phyloP scores from a whole-genome alignment of 2,888 invertebrate genomes.

The Caenorhabditis sp. region DNA sequence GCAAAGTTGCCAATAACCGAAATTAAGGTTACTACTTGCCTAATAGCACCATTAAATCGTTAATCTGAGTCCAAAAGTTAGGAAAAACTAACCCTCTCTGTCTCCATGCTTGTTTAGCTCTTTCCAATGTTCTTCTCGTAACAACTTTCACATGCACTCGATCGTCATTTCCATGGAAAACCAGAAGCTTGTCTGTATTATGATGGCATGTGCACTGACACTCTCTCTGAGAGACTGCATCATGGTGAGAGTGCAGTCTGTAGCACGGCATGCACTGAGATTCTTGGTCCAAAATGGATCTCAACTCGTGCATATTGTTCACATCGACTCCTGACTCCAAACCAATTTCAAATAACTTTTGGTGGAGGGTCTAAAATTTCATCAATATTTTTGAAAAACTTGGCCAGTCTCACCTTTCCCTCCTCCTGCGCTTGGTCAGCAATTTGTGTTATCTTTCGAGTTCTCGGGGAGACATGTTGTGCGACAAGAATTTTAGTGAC shows the following conservation, averaged over 20 bases:
- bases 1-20: too few species aligned
- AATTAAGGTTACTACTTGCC: too few species aligned
- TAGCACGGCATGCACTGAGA: conserved; percentile 47
- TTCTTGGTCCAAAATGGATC: conserved; percentile 35
- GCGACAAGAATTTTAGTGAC: conserved; percentile 34
- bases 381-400: too few species aligned
- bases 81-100: conserved; percentile 24
- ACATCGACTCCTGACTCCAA: conserved; percentile 29
- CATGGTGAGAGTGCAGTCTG: conserved; percentile 39
- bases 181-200: conserved; percentile 39
- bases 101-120: conserved; percentile 13
- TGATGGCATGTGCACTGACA: conserved; percentile 42
- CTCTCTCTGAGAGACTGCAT: not conserved
- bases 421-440: conserved; percentile 62
- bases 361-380: conserved; percentile 19
- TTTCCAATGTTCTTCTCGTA: conserved; percentile 18
- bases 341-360: conserved; percentile 37
- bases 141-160: conserved; percentile 28
- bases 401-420: conserved; percentile 58
- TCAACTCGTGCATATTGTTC: conserved; percentile 23
- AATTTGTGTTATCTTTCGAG: conserved; percentile 65
- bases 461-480: conserved; percentile 62
- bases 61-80: too few species aligned
- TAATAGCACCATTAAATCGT: too few species aligned
- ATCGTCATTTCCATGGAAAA: conserved; percentile 40